Base-by-base conservation (phyloP, 2,888 invertebrate species). In the Hedychridium roseum region DNA sequence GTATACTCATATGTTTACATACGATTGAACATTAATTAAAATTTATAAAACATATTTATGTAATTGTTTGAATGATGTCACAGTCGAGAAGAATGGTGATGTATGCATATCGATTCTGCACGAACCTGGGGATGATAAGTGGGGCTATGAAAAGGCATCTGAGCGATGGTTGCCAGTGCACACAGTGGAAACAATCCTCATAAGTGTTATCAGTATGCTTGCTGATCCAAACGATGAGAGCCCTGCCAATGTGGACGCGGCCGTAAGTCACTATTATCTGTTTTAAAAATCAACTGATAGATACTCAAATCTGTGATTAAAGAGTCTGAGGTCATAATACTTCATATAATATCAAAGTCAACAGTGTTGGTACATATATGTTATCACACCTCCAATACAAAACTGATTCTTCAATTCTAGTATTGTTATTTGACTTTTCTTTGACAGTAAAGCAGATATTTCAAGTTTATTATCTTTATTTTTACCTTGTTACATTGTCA, bases 221-320 rank as follows among this genome's bases (percentile, higher is more conserved):
- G 96, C 97, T 63, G 97, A 98, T 84, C 98, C 98, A 57, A 98
- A 98, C 80, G 97, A 97, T 80, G 97, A 98, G 83, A 97, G 96
- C 80, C 97, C 97, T 64, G 98, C 98, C 74, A 98, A 98, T 84
- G 97, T 98, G 71, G 98, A 98, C 86, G 97, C 98, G 79, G 97
- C 97, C 77, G 94, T 95, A 83, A 87, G 91, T 86, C 53, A 5
- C 5, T 23, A 23, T 9, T 6, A 23, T 23, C 9, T 23, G n/a
- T n/a, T n/a, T n/a, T n/a, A n/a, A n/a, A n/a, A n/a, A n/a, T 23
- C 5, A 23, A 23, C 9, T 23, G 23, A 6, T 23, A 23, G 5
- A 23, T 23, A 23, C 5, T 9, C 5, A 23, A 23, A 23, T 23
- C 23, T 23, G 23, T 5, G 5, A 23, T 6, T 23, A 9, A 9